Conservation (phyloP, 53 echinoderm and acorn worm species). For the Luidia sarsii region DNA sequence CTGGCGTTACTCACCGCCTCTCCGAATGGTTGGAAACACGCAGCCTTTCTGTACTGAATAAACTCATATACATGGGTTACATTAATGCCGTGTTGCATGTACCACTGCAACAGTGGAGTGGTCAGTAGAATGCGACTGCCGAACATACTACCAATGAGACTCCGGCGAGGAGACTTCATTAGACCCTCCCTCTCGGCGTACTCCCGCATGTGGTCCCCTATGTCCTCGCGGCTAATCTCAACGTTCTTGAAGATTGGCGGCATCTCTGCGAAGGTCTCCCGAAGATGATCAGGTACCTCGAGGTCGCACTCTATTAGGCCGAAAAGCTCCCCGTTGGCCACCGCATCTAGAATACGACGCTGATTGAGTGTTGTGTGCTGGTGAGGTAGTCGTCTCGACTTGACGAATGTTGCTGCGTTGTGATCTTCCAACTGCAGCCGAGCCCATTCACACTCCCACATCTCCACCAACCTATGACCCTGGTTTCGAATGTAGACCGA, state of each 20-base stretch:
- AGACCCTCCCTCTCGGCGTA: neutral
- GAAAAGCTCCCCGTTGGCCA: constrained; percentile 31
- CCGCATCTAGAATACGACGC: neutral
- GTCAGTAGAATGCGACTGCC: constrained; percentile 44
- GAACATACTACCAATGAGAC: constrained; percentile 55
- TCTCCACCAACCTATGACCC: constrained; percentile 44
- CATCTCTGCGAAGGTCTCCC: constrained; percentile 51
- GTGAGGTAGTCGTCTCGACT: neutral
- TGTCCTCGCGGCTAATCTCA: constrained; percentile 34
- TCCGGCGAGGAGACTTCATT: constrained; percentile 46
- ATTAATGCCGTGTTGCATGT: constrained; percentile 29
- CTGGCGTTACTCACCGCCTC: constrained; percentile 50
- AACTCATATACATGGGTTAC: constrained; percentile 49
- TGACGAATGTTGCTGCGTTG: neutral
- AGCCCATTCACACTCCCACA: constrained; percentile 45
- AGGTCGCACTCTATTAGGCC: constrained; percentile 56
- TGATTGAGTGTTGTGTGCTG: neutral
- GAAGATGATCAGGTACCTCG: constrained; percentile 22
- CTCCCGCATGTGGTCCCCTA: constrained; percentile 52
- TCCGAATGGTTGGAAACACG: constrained; percentile 43
- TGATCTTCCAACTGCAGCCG: neutral
- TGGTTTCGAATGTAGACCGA: constrained; percentile 6
- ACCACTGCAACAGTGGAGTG: constrained; percentile 61
- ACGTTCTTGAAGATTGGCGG: constrained; percentile 54
- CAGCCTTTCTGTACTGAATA: constrained; percentile 12